Base-by-base conservation (phyloP, 2,113 vertebrate species). In the Orientallactaga bullata region DNA sequence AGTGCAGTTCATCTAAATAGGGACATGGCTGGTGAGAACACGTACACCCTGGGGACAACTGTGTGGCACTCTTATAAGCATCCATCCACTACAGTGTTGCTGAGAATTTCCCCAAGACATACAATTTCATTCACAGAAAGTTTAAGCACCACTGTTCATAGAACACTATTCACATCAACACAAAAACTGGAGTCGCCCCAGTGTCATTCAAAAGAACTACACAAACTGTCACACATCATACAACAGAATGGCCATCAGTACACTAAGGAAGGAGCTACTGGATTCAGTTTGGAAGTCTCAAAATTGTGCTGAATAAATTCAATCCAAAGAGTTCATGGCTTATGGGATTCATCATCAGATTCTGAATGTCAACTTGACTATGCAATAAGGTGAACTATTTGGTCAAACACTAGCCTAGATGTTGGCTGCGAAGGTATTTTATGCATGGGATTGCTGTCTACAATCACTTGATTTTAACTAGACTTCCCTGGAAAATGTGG, bases 121-220 rank as follows among this genome's bases (percentile, higher is more conserved):
- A 66, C 65, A 74, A 83, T 61, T 30, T 66, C 26, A 68, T 68
- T 83, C 30, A 93, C 12, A 83, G 7, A 74, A 72, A 69, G 18
- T 61, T 47, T 76, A 51, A 28, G 42, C 0, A 61, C 28, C 21
- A 71, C 17, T 47, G 30, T 79, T 79, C 82, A 66, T 16, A 82
- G 35, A 66, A 21, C 39, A 87, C 65, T 88, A 77, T 47, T 69
- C 21, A 81, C 9, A n/a, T 39, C 37, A 83, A 12, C 9, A 24
- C 77, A 79, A 86, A 35, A 58, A 79, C 51, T 51, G 65, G 72
- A 80, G 63, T 12, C 32, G 58, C 32, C 42, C 35, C 61, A 63
- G n/a, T 55, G 35, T 73, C 84, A 58, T 81, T 32, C 84, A 74
- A 74, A 93, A 58, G 60, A 72, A 88, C 37, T n/a, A 74, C 84